A percentile compares a stretch with the other conserved stretches of the same genome.
Evolutionary conservation across 2,113 vertebrate genomes (phyloP).

Genomic region (Apteryx owenii): DNA sequence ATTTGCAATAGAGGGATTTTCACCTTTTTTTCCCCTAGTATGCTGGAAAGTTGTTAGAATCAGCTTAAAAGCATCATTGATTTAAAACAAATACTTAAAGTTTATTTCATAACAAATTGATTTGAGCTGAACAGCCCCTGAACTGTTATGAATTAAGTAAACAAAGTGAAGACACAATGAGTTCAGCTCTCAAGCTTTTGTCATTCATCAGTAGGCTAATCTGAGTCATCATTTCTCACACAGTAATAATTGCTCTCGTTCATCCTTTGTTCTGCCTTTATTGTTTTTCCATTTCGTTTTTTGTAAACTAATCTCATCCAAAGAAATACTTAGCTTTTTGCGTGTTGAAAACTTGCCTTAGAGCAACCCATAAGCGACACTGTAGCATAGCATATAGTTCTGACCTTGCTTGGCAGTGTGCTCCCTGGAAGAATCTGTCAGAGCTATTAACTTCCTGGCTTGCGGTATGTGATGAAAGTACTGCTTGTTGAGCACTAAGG

Average conservation of each 20-base stretch:
- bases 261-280: slow-evolving; percentile 21
- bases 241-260: slow-evolving; percentile 10
- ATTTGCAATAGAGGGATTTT: not conserved
- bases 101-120: slow-evolving; percentile 19
- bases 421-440: not conserved
- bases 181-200: not conserved
- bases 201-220: slow-evolving; percentile 21
- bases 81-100: slow-evolving; percentile 43
- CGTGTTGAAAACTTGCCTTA: not conserved
- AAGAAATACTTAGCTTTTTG: not conserved
- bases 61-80: not conserved
- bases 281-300: slow-evolving; percentile 12
- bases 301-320: not conserved
- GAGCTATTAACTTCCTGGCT: not conserved
- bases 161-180: not conserved
- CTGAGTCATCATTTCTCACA: not conserved
- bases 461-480: not conserved
- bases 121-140: not conserved
- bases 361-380: not conserved
- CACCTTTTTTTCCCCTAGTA: not conserved
- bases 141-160: not conserved
- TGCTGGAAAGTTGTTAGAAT: not conserved
- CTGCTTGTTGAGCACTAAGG: rapidly evolving
- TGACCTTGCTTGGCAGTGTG: not conserved
- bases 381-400: rapidly evolving